Conservation (phyloP, 2,113 vertebrate genomes). For the Cnemophilus loriae region DNA sequence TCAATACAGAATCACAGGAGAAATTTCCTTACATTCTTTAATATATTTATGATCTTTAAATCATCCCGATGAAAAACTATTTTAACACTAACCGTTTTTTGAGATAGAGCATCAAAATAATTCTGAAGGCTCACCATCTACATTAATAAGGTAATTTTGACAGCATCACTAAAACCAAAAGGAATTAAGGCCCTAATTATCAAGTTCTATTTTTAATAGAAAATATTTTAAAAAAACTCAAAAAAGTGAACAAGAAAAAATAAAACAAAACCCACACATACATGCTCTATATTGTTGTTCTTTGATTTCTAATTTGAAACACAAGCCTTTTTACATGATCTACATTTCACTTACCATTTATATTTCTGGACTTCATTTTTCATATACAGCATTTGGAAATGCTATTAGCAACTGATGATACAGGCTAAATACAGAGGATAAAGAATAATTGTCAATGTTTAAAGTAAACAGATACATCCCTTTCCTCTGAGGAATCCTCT, state of each 20-base stretch:
- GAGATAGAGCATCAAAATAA: neutral
- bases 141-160: neutral
- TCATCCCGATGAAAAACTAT: neutral
- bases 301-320: neutral
- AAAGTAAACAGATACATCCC: neutral
- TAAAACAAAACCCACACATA: neutral
- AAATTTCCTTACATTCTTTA: neutral
- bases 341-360: neutral
- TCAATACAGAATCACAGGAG: neutral
- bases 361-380: neutral
- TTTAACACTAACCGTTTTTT: neutral
- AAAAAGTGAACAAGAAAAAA: neutral
- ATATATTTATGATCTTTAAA: neutral
- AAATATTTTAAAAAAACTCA: neutral
- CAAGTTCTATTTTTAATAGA: neutral
- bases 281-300: neutral
- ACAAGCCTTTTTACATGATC: neutral
- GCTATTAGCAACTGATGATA: neutral
- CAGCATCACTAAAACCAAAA: neutral
- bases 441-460: neutral
- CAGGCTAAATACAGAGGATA: conserved; percentile 21
- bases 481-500: neutral
- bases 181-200: neutral
- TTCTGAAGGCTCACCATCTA: neutral
- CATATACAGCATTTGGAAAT: neutral